These are phyloP conservation scores for Oreochromis aureus DNA, from an alignment of 2,113 vertebrate genomes.

Conservation along the genomic window DNA sequence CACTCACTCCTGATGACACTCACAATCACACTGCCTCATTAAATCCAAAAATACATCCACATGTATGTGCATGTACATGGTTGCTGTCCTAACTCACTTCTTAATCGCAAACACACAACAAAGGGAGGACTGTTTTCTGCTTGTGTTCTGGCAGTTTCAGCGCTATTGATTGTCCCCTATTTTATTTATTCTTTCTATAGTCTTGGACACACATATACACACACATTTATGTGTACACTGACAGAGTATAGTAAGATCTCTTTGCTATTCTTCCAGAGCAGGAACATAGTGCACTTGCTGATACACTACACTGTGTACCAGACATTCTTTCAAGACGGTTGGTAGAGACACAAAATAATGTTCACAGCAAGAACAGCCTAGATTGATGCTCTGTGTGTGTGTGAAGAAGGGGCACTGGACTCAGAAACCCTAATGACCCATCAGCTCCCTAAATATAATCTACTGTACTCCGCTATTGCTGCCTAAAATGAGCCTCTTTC, in stretches of 20 bases:
- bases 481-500: background rate
- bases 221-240: background rate
- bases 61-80: background rate
- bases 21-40: background rate
- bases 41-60: background rate
- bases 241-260: background rate
- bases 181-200: slow-evolving; percentile 2
- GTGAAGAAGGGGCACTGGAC: background rate
- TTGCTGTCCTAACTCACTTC: background rate
- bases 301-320: background rate
- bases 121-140: background rate
- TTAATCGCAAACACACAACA: background rate
- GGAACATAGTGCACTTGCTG: slow-evolving; percentile 5
- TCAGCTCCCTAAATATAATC: background rate
- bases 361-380: background rate
- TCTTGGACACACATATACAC: background rate
- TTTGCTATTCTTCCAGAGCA: slow-evolving; percentile 21
- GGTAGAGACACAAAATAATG: background rate
- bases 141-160: background rate
- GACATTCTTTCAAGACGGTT: background rate
- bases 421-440: background rate
- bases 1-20: slow-evolving; percentile 1
- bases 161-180: background rate
- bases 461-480: background rate
- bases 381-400: background rate